A percentile compares a stretch with the other conserved stretches of the same genome.
These are phyloP conservation scores for Ecdyonurus torrentis DNA, from an alignment of 2,888 invertebrate genomes.

Conservation along the genomic window DNA sequence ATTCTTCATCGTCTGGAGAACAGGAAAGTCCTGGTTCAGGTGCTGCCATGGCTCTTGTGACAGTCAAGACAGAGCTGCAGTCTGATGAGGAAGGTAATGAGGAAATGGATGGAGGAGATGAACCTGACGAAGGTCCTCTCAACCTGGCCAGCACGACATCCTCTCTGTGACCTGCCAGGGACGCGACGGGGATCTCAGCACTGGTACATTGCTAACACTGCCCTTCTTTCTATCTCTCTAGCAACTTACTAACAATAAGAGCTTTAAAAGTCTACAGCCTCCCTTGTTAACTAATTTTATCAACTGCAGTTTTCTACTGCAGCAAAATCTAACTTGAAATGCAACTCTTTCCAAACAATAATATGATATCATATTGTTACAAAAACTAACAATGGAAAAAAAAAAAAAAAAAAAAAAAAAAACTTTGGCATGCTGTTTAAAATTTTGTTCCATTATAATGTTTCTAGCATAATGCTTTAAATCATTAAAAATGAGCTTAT, in stretches of 20 bases:
- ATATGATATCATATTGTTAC: too few relatives aligned
- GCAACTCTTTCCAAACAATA: too few relatives aligned
- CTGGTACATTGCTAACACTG: background rate
- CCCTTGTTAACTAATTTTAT: background rate
- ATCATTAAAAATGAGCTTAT: too few relatives aligned
- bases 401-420: too few relatives aligned
- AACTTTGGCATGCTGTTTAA: too few relatives aligned
- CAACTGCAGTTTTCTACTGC: background rate
- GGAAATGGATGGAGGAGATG: background rate
- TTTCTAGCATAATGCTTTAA: too few relatives aligned
- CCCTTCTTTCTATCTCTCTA: background rate
- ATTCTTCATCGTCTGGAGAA: background rate
- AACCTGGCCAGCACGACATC: background rate
- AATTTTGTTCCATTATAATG: too few relatives aligned
- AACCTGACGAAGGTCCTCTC: background rate
- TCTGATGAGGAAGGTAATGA: background rate
- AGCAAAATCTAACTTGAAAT: background rate
- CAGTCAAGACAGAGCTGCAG: conserved; percentile 1
- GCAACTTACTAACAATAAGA: background rate
- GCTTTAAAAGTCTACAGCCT: background rate
- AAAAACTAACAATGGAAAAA: background rate
- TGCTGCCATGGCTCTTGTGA: background rate
- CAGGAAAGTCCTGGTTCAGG: background rate
- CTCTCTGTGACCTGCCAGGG: background rate
- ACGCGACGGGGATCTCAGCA: background rate